Evolutionary conservation across 2,888 invertebrate species (phyloP), one percentile per base, ranked within the genome.

Genomic region (Zaprionus obscuricornis): DNA sequence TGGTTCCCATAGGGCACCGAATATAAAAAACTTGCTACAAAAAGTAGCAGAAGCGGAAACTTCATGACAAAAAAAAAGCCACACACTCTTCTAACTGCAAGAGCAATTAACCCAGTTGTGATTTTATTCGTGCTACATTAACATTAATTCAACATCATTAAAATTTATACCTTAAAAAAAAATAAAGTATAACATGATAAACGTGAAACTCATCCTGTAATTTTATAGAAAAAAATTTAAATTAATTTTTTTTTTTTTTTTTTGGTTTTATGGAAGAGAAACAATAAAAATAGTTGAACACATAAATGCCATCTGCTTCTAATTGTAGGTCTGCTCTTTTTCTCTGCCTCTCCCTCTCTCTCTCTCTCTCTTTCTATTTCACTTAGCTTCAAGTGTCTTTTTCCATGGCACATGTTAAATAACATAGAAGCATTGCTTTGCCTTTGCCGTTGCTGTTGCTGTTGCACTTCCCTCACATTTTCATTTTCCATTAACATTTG

Each of bases 31-130:
- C 70, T 74, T 66, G 74, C 57, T 56, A 36, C 66, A n/a, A n/a
- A n/a, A n/a, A n/a, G 29, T 11, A 47, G 50, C 50, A 39, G 46
- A 13, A 7, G 6, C 2, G 14, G 14, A 31, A 65, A 59, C 51
- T 60, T 42, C 42, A 57, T 73, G 60, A 72, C 59, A 54, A 51
- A 37, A 36, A 52, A 27, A 74, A 3, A 36, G 3, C 3, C 36
- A 18, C 18, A 11, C 16, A 17, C 16, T 6, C 22, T 6, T 22
- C 36, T 68, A 70, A 58, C 52, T 64, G 69, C 79, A 64, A 46
- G 43, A 31, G 56, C 79, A 83, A 78, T 78, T 78, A 78, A 75
- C 85, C 83, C 57, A 78, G 37, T 39, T 66, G 10, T 4, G 27
- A 65, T 68, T 43, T 46, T 50, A 59, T 34, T 37, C 46, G 27